Evolutionary conservation across 2,113 vertebrate species (phyloP).

Genomic region (Labeo rohita): DNA sequence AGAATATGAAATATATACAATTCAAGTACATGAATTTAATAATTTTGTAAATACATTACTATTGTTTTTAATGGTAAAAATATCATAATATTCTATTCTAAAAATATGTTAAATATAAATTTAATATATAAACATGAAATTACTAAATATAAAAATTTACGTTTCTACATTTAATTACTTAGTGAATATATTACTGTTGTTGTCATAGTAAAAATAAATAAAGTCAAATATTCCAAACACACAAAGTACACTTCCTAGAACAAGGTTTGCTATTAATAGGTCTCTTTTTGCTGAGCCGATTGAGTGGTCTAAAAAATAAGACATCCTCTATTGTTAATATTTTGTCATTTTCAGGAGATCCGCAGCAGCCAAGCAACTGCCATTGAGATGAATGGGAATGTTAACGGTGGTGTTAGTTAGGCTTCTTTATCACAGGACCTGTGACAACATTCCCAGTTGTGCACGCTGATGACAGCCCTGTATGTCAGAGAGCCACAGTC

Average conservation of each 20-base stretch:
- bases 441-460: not conserved
- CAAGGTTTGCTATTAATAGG: not conserved
- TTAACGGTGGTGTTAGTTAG: not conserved
- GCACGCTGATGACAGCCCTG: not conserved
- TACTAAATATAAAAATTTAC: too few species aligned
- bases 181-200: too few species aligned
- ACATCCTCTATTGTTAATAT: not conserved
- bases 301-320: not conserved
- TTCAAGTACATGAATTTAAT: too few species aligned
- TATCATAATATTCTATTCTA: too few species aligned
- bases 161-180: too few species aligned
- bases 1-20: too few species aligned
- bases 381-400: not conserved
- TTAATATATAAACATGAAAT: too few species aligned
- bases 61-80: too few species aligned
- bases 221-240: too few species aligned
- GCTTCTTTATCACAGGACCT: not conserved
- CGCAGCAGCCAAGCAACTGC: not conserved
- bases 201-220: too few species aligned
- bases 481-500: slow-evolving; percentile 16
- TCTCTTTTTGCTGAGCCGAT: not conserved
- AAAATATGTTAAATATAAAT: too few species aligned
- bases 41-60: too few species aligned
- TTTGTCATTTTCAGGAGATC: not conserved
- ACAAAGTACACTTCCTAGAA: not conserved